Evolutionary conservation across 2,113 vertebrate species (phyloP).

Genomic region (Cynoglossus semilaevis): DNA sequence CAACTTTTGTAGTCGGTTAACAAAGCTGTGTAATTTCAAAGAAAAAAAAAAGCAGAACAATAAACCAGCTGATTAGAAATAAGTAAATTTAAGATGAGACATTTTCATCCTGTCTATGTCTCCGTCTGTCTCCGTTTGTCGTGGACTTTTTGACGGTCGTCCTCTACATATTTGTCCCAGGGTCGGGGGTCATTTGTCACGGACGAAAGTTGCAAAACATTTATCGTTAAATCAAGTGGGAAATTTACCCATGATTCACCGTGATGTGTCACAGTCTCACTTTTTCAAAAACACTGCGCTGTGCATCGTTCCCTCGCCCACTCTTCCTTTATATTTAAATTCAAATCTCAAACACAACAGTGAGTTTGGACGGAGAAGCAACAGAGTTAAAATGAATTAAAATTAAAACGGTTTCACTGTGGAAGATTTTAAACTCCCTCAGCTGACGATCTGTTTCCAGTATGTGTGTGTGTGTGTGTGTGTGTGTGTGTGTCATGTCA

Average conservation of each 20-base stretch:
- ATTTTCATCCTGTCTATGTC: too few relatives aligned
- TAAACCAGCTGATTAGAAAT: too few relatives aligned
- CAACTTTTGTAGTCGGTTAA: too few relatives aligned
- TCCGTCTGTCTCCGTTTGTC: too few relatives aligned
- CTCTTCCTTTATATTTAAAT: constrained; percentile 11
- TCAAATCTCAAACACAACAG: constrained; percentile 16
- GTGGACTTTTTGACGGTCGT: too few relatives aligned
- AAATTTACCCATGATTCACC: constrained; percentile 68
- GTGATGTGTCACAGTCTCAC: constrained; percentile 50
- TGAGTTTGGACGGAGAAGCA: constrained; percentile 6
- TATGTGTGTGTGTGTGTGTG: constrained; percentile 21
- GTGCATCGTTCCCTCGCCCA: constrained; percentile 19
- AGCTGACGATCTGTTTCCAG: constrained; percentile 49
- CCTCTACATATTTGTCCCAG: too few relatives aligned
- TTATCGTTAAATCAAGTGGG: constrained; percentile 53
- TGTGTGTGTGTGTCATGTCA: constrained; percentile 24
- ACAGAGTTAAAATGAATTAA: constrained; percentile 4
- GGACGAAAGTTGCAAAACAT: constrained; percentile 51
- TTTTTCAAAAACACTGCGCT: constrained; percentile 30
- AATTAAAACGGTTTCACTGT: background rate
- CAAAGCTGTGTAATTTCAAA: too few relatives aligned
- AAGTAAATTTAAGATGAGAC: too few relatives aligned
- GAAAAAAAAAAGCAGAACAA: too few relatives aligned
- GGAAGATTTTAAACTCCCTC: constrained; percentile 20
- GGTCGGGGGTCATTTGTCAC: constrained; percentile 16